These are phyloP conservation scores for Pararge aegeria DNA, from an alignment of 1,140 invertebrate species.

Conservation along the genomic window DNA sequence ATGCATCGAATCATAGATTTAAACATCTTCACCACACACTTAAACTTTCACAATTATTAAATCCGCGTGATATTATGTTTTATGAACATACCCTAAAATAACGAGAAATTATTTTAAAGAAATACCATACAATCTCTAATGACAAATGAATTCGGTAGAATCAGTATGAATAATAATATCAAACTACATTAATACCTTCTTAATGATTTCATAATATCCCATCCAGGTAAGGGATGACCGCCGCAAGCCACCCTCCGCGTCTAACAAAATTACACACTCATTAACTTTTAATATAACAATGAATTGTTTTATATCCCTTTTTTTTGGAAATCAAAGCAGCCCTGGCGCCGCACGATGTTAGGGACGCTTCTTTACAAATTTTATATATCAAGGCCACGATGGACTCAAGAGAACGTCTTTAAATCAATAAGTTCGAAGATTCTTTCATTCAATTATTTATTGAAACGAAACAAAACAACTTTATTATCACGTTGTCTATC, in stretches of 20 bases:
- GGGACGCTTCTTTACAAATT: neutral
- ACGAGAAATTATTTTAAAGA: no score
- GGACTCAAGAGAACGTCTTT: no score
- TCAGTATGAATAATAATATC: constrained; percentile 22
- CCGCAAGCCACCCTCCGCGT: constrained; percentile 59
- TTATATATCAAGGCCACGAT: neutral
- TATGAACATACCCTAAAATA: no score
- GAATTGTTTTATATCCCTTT: constrained; percentile 49
- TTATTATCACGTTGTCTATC: no score
- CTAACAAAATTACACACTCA: constrained; percentile 68
- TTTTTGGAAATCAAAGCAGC: constrained; percentile 25
- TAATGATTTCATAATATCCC: constrained; percentile 32
- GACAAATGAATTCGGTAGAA: constrained; percentile 17
- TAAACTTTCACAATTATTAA: no score
- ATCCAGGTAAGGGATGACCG: constrained; percentile 46
- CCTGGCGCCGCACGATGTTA: constrained; percentile 36
- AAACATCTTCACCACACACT: no score
- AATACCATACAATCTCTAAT: constrained; percentile 5
- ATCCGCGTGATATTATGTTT: no score
- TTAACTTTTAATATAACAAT: constrained; percentile 62
- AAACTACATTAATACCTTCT: constrained; percentile 23
- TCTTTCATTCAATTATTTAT: no score
- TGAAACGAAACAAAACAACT: no score
- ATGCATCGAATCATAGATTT: no score
- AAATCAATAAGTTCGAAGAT: no score